Conservation (phyloP, 2,113 vertebrate species). For the Sialia sialis region DNA sequence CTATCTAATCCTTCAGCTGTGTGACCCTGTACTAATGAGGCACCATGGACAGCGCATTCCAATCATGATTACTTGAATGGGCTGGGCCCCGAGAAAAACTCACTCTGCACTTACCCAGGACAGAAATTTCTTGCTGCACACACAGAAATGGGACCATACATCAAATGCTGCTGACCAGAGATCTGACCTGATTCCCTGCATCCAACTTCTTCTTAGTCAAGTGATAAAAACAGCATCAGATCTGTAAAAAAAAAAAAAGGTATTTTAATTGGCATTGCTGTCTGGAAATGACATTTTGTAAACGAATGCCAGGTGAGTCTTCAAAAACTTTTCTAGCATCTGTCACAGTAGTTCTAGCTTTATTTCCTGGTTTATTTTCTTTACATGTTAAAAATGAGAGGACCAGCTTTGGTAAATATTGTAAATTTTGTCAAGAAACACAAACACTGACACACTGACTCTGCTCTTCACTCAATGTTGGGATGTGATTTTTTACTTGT, state of each 20-base stretch:
- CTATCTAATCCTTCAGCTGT: background rate
- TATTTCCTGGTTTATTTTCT: background rate
- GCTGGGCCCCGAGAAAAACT: background rate
- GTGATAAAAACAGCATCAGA: background rate
- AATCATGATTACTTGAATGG: background rate
- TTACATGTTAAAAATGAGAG: background rate
- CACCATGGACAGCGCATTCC: background rate
- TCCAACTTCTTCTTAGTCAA: background rate
- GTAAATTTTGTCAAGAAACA: background rate
- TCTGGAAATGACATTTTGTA: background rate
- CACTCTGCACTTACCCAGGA: background rate
- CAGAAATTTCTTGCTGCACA: background rate
- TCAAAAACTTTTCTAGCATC: background rate
- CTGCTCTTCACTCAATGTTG: background rate
- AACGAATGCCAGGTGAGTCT: background rate
- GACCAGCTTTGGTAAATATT: background rate
- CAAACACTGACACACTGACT: accelerated
- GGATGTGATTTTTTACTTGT: background rate
- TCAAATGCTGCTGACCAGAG: background rate
- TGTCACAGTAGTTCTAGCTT: background rate
- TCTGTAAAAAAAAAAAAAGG: background rate
- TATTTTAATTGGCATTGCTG: background rate
- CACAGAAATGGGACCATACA: too few species aligned
- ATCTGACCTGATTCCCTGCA: background rate
- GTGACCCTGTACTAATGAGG: background rate